Evolutionary conservation across 2,888 invertebrate genomes (phyloP), one percentile per base, ranked within the genome.

Genomic region (Eupithecia tripunctaria): DNA sequence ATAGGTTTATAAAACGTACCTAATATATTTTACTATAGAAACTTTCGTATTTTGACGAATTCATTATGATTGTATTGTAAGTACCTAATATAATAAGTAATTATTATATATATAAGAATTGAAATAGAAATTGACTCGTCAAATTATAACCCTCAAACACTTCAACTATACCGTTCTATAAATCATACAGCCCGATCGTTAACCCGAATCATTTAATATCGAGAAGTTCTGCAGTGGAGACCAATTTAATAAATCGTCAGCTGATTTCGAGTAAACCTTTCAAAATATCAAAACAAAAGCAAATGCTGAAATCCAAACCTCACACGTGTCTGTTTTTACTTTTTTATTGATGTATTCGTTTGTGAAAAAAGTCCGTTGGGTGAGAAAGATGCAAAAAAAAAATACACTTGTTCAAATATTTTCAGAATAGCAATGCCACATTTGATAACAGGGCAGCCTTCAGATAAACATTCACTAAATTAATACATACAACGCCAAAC

Each of bases 211-310:
- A 74, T 77, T 77, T 77, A 75, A 75, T 77, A 73, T 72, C 68
- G 72, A 72, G 47, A 75, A 76, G 70, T 76, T 60, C 68, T 68
- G 72, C 73, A 70, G 59, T 72, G 56, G 67, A 67, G 65, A 71
- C 59, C 73, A 77, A 76, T 77, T 77, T 75, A 77, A 75, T 73
- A 73, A 78, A 79, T 73, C 72, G 76, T 73, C 63, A 41, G 71
- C 72, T 66, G 60, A 74, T 73, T 71, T 66, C 29, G 69, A 76
- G 71, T 77, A 12, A 29, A 29, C 29, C 56, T 56, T 59, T 59
- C 15, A 59, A 59, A 59, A 18, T 60, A 29, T 60, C 18, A 21
- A 56, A 56, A 56, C 10, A 51, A n/a, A n/a, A 25, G 21, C 12
- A 51, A 21, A 56, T 21, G 4, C 25, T 56, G 14, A 21, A 21